Conservation (phyloP, 2,888 invertebrate genomes). For the Mactromeris polynyma region DNA sequence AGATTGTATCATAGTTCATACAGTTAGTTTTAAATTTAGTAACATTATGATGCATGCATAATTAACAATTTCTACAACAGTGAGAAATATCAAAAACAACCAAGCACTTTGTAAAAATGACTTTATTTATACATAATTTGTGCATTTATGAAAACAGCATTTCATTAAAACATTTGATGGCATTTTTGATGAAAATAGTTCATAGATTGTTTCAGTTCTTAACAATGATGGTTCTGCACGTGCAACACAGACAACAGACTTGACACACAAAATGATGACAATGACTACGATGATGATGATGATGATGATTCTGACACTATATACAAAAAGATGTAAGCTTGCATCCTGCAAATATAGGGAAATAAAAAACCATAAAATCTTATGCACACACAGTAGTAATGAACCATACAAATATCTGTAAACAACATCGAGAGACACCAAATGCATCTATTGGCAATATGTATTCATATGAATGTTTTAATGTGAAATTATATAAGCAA, state of each 20-base stretch:
- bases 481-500: background rate
- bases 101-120: background rate
- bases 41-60: no score
- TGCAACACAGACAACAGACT: background rate
- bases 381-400: no score
- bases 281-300: conserved; percentile 40
- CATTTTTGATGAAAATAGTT: background rate
- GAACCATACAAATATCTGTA: no score
- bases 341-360: conserved; percentile 25
- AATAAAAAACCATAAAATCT: background rate
- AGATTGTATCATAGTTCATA: no score
- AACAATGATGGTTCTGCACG: background rate
- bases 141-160: conserved; percentile 17
- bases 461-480: background rate
- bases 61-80: no score
- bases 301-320: conserved; percentile 31
- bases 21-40: no score
- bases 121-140: conserved; percentile 27
- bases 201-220: conserved; percentile 6
- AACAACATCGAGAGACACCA: no score
- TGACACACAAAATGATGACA: conserved; percentile 9
- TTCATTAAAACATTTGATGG: conserved; percentile 41
- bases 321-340: conserved; percentile 31
- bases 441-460: no score
- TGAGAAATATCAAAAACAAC: background rate